Base-by-base conservation (phyloP, 2,113 vertebrate genomes). In the Rhagologus leucostigma region DNA sequence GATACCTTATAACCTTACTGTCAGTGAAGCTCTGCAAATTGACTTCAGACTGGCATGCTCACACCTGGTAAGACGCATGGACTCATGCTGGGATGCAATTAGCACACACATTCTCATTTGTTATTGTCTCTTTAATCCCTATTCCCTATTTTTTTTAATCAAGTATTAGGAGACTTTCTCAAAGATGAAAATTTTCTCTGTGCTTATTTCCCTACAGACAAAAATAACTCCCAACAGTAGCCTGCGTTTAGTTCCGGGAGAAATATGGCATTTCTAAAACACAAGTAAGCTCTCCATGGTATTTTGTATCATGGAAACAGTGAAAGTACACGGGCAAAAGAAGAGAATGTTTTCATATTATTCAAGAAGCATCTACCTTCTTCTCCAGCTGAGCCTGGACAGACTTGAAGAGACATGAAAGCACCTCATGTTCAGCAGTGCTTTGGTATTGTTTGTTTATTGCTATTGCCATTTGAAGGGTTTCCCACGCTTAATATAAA, bases 71-170 rank as follows among this genome's bases (percentile, higher is more conserved):
- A 96, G 50, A 87, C n/a, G 55, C 37, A 78, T 32, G 24, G 42
- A 63, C 76, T 96, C 94, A 83, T 27, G 71, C 80, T 71, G 84
- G 35, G 57, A 74, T 95, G 75, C 35, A 94, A 94, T 93, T 92
- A 95, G 84, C 69, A 53, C 52, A 68, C 30, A 71, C 20, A 84
- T 76, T 89, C 80, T 95, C 90, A 80, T 91, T 96, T 9, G 4
- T 84, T 89, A 86, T 59, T 85, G 79, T 90, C 76, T 82, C 73
- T 88, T 97, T 91, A 88, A 62, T 95, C 53, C 21, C 18, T 13
- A 71, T 96, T 89, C 11, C 32, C 73, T 91, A 7, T 77, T 59
- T 73, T 83, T 95, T 69, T 46, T 2, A 91, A 89, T 42, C 56
- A 63, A 65, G 39, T 44, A 55, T 47, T 85, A 95, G 68, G 57